Evolutionary conservation across 2,113 vertebrate species (phyloP).

Genomic region (Lophius piscatorius): DNA sequence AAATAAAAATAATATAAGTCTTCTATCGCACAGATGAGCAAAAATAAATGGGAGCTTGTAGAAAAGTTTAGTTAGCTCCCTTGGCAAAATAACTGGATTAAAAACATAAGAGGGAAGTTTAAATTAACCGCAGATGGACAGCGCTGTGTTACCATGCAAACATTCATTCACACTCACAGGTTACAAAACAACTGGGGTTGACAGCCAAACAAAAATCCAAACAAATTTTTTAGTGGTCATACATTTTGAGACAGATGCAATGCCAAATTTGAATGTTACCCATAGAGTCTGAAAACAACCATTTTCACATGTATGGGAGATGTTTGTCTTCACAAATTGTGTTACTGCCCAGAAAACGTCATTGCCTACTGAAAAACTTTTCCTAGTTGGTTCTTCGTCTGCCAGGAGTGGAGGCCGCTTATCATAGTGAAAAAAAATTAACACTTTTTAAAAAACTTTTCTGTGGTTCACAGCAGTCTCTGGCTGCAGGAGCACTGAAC

Average conservation of each 20-base stretch:
- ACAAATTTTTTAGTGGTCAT: constrained; percentile 12
- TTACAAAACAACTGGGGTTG: constrained; percentile 14
- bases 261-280: constrained; percentile 14
- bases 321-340: constrained; percentile 17
- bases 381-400: constrained; percentile 10
- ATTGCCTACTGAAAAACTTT: constrained; percentile 21
- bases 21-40: constrained; percentile 28
- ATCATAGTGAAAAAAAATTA: constrained; percentile 23
- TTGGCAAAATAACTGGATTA: constrained; percentile 11
- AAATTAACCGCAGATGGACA: constrained; percentile 20
- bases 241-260: constrained; percentile 14
- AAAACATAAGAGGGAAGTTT: constrained; percentile 31
- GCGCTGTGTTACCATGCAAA: constrained; percentile 38
- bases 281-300: constrained; percentile 11
- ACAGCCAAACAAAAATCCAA: constrained; percentile 18
- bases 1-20: constrained; percentile 11
- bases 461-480: constrained; percentile 46
- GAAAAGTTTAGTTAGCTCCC: constrained; percentile 1
- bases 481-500: constrained; percentile 19
- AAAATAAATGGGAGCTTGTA: constrained; percentile 18
- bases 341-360: constrained; percentile 33
- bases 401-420: constrained; percentile 18
- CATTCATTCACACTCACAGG: constrained; percentile 17
- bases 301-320: constrained; percentile 10
- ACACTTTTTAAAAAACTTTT: constrained; percentile 8